A percentile compares a stretch with the other conserved stretches of the same genome.
These are phyloP conservation scores for Lontra canadensis DNA, from an alignment of 2,113 vertebrate species.

Conservation along the genomic window DNA sequence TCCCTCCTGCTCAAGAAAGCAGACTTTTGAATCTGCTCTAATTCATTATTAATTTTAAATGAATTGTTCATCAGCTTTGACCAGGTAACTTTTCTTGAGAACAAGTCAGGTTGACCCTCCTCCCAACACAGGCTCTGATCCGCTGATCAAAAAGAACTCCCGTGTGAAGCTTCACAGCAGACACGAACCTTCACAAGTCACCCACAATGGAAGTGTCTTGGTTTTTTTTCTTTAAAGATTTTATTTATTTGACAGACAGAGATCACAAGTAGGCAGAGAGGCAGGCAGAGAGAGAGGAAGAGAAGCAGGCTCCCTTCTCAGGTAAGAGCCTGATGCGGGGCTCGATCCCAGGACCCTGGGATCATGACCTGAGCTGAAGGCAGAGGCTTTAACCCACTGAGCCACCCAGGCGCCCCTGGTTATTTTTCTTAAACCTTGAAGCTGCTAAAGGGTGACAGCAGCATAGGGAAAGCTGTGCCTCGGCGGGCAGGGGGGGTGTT, in stretches of 20 bases:
- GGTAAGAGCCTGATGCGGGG: too few species aligned
- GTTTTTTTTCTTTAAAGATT: not conserved
- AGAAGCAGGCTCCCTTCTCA: too few species aligned
- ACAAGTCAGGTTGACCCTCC: not conserved
- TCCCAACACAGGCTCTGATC: not conserved
- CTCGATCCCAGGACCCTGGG: too few species aligned
- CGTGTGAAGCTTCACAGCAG: not conserved
- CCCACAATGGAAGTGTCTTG: not conserved
- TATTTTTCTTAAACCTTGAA: not conserved
- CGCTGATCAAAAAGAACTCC: not conserved
- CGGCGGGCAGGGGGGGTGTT: not conserved
- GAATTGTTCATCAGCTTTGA: not conserved
- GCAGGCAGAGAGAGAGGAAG: too few species aligned
- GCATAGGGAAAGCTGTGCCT: not conserved
- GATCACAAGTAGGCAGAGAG: too few species aligned
- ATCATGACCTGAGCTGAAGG: too few species aligned
- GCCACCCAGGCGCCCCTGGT: not conserved
- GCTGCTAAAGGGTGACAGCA: not conserved
- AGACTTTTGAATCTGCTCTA: not conserved
- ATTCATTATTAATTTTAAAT: not conserved
- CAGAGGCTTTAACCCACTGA: too few species aligned
- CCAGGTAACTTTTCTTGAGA: not conserved
- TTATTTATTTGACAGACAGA: too few species aligned
- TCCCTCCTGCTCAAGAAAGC: not conserved
- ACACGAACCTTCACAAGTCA: not conserved